Evolutionary conservation across 2,888 invertebrate species (phyloP).

Genomic region (Busseola fusca): DNA sequence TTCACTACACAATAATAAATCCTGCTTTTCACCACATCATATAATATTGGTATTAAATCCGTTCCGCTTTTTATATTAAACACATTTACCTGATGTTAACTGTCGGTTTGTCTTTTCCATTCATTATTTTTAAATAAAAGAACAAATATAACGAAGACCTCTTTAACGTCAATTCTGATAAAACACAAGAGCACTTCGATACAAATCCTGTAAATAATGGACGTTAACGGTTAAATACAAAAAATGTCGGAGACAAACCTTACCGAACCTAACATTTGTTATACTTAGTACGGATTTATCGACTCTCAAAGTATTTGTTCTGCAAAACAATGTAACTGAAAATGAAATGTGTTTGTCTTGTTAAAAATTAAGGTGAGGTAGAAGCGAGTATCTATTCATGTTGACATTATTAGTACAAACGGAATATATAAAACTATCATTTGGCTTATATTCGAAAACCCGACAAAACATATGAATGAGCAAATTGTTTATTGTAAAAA

Average conservation of each 20-base stretch:
- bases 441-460: neutral
- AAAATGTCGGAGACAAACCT: constrained; percentile 33
- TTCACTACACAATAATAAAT: neutral
- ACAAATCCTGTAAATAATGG: constrained; percentile 27
- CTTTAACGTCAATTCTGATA: constrained; percentile 51
- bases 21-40: neutral
- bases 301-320: constrained; percentile 38
- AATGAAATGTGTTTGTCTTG: constrained; percentile 20
- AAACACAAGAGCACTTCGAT: constrained; percentile 17
- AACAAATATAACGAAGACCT: constrained; percentile 28
- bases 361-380: neutral
- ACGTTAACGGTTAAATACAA: constrained; percentile 15
- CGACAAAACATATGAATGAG: neutral
- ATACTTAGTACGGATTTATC: constrained; percentile 40
- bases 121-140: constrained; percentile 23
- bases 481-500: neutral
- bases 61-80: constrained; percentile 8
- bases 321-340: constrained; percentile 12
- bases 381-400: neutral
- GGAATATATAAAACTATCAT: neutral
- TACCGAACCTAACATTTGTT: constrained; percentile 26
- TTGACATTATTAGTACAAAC: neutral
- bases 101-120: constrained; percentile 9
- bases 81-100: constrained; percentile 8
- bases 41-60: neutral